A percentile compares a stretch with the other conserved stretches of the same genome.
Conservation (phyloP, 2,113 vertebrate species). For the Corythoichthys haematopterus region DNA sequence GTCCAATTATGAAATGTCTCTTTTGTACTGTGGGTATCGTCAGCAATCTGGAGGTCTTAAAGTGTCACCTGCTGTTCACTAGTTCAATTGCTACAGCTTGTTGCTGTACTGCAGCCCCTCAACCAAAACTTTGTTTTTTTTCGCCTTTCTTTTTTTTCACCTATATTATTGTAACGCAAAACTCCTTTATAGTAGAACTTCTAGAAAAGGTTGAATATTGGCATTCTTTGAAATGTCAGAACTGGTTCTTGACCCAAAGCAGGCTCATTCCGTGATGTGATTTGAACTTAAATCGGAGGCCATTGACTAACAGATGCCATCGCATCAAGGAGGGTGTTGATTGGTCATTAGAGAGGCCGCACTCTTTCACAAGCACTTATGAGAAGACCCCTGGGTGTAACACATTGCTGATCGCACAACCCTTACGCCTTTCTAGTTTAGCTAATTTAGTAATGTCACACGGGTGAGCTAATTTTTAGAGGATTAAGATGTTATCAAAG, state of each 20-base stretch:
- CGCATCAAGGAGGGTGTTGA: slow-evolving; percentile 70
- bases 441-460: slow-evolving; percentile 36
- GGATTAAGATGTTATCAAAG: slow-evolving; percentile 16
- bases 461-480: slow-evolving; percentile 47
- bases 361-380: slow-evolving; percentile 57
- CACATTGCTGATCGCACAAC: slow-evolving; percentile 51
- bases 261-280: slow-evolving; percentile 44
- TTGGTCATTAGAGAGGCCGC: slow-evolving; percentile 73
- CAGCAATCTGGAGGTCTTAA: slow-evolving; percentile 40
- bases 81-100: slow-evolving; percentile 36
- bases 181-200: slow-evolving; percentile 48
- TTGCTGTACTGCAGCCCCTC: slow-evolving; percentile 30
- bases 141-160: slow-evolving; percentile 24
- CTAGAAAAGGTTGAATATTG: slow-evolving; percentile 58
- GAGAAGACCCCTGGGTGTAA: slow-evolving; percentile 55
- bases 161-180: slow-evolving; percentile 33
- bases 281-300: slow-evolving; percentile 63
- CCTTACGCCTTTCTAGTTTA: slow-evolving; percentile 39
- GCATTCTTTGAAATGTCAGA: slow-evolving; percentile 62
- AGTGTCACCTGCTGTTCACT: slow-evolving; percentile 37
- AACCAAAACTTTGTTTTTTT: slow-evolving; percentile 34
- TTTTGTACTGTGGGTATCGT: slow-evolving; percentile 16
- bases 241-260: slow-evolving; percentile 56
- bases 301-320: slow-evolving; percentile 66
- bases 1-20: slow-evolving; percentile 46